phyloP scores from a whole-genome alignment of 2,797 vertebrate species.

The Selene dorsalis region DNA sequence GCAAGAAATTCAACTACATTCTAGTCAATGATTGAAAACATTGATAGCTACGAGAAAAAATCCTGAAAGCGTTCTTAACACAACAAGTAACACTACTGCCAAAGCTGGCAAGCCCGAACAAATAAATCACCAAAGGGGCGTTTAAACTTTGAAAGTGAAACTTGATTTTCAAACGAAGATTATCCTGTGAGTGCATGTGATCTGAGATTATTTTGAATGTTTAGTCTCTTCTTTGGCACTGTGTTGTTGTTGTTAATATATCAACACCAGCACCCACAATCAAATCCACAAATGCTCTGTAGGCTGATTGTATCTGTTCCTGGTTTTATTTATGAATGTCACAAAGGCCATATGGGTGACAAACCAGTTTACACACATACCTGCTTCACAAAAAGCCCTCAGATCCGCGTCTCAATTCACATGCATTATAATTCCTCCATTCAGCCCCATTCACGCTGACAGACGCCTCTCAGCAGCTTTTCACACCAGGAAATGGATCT shows the following conservation, averaged over 20 bases:
- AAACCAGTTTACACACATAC: slow-evolving; percentile 45
- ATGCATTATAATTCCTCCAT: slow-evolving; percentile 58
- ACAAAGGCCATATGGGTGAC: slow-evolving; percentile 11
- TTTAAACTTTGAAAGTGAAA: slow-evolving; percentile 11
- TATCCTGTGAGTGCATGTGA: neutral
- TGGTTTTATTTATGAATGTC: slow-evolving; percentile 27
- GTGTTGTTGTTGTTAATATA: slow-evolving; percentile 1
- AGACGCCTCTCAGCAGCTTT: slow-evolving; percentile 69
- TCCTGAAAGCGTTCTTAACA: slow-evolving; percentile 23
- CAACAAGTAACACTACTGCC: neutral
- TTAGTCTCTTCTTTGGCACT: neutral
- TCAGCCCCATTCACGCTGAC: slow-evolving; percentile 56
- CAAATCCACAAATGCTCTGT: neutral
- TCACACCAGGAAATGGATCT: slow-evolving; percentile 69
- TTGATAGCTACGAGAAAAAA: neutral
- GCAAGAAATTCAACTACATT: neutral
- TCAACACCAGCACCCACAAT: neutral
- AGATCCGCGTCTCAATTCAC: slow-evolving; percentile 66
- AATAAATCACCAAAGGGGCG: slow-evolving; percentile 7
- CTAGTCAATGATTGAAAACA: neutral
- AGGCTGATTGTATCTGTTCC: slow-evolving; percentile 11
- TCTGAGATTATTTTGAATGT: neutral
- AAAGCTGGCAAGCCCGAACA: slow-evolving; percentile 42
- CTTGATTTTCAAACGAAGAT: neutral
- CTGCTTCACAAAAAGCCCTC: slow-evolving; percentile 47